Evolutionary conservation across 2,113 vertebrate species (phyloP).

Genomic region (Salminus brasiliensis): DNA sequence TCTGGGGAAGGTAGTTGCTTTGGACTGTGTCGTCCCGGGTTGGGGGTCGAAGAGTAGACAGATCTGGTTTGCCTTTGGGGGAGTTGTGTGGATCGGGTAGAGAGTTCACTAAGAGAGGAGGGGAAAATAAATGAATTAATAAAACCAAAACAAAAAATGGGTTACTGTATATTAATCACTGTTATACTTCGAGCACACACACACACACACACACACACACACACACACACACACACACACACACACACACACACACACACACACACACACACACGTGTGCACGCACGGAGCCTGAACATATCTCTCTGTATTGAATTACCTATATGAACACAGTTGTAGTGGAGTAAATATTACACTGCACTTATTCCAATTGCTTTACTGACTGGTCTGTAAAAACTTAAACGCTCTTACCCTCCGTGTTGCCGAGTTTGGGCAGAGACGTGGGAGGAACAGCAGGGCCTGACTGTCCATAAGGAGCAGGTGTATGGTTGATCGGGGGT

Average conservation of each 20-base stretch:
- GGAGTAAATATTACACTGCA: neutral
- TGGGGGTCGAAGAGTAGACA: conserved; percentile 79
- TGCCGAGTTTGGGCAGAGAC: conserved; percentile 83
- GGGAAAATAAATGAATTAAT: conserved; percentile 46
- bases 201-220: too few species aligned
- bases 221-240: too few species aligned
- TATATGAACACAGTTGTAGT: neutral
- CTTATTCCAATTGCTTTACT: neutral
- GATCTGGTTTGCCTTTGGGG: conserved; percentile 83
- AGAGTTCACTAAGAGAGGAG: conserved; percentile 78
- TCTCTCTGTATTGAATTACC: neutral
- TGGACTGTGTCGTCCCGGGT: conserved; percentile 84
- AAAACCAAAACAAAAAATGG: neutral
- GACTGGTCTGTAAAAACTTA: neutral
- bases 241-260: too few species aligned
- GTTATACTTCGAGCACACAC: too few species aligned
- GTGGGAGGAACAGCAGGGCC: conserved; percentile 77
- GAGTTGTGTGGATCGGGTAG: conserved; percentile 80
- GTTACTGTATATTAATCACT: too few species aligned
- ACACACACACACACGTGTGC: too few species aligned
- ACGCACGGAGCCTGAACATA: too few species aligned
- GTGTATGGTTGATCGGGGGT: conserved; percentile 78
- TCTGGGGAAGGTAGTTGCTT: conserved; percentile 81
- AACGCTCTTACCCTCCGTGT: conserved; percentile 80
- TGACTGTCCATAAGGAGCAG: conserved; percentile 83